Percentiles rank a stretch among this genome's conserved stretches.
Evolutionary conservation across 1,140 invertebrate genomes (phyloP).

Genomic region (Melipona quadrifasciata): DNA sequence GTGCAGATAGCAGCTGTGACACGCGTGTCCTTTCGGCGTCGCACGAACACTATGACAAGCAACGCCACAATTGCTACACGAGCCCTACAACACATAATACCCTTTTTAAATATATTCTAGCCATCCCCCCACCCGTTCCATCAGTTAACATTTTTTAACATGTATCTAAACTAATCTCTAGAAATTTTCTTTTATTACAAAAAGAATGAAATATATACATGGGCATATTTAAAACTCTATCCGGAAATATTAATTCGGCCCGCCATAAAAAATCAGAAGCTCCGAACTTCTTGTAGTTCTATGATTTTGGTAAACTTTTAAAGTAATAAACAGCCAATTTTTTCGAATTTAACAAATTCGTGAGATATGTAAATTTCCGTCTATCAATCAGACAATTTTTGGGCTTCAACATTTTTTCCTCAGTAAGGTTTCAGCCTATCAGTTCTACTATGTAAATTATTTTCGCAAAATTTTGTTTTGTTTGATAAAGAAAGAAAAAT

Average conservation of each 20-base stretch:
- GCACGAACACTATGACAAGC: slow-evolving; percentile 87
- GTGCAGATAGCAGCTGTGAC: slow-evolving; percentile 90
- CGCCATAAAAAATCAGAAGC: slow-evolving; percentile 20
- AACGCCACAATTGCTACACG: slow-evolving; percentile 90
- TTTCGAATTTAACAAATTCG: slow-evolving; percentile 11
- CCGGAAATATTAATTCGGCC: not conserved
- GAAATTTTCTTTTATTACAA: slow-evolving; percentile 15
- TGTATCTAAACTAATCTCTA: slow-evolving; percentile 28
- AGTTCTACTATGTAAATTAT: slow-evolving; percentile 30
- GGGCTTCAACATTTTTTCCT: slow-evolving; percentile 48
- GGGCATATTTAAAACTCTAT: not conserved
- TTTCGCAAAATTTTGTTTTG: slow-evolving; percentile 9
- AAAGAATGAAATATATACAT: slow-evolving; percentile 19
- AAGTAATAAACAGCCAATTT: slow-evolving; percentile 14
- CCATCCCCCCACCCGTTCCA: slow-evolving; percentile 65
- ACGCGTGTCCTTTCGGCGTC: slow-evolving; percentile 89
- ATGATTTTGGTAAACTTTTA: not conserved
- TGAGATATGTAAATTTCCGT: not conserved
- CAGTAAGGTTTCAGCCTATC: slow-evolving; percentile 63
- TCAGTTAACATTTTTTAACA: slow-evolving; percentile 44
- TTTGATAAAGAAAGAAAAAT: slow-evolving; percentile 22
- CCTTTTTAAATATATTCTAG: slow-evolving; percentile 75
- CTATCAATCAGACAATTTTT: not conserved
- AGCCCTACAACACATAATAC: slow-evolving; percentile 83
- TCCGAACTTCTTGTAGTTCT: not conserved